A percentile compares a stretch with the other conserved stretches of the same genome.
Conservation (phyloP, 2,888 invertebrate genomes). For the Cylloceria caligata region DNA sequence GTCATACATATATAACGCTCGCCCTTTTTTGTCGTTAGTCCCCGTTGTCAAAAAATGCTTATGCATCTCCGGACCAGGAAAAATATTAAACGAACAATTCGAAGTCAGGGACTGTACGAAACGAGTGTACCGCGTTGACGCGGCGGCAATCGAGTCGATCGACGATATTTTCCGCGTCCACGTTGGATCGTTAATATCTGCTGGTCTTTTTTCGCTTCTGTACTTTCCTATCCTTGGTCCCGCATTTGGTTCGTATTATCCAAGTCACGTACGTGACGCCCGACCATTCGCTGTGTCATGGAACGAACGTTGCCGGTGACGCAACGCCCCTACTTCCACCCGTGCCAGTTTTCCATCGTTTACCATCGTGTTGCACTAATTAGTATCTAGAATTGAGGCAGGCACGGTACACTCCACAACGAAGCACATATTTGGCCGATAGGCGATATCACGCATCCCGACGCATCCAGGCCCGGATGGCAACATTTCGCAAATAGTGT, state of each 20-base stretch:
- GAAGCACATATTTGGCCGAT: constrained; percentile 51
- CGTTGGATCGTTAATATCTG: constrained; percentile 54
- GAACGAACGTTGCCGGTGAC: constrained; percentile 25
- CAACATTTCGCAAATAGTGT: constrained; percentile 28
- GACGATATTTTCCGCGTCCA: constrained; percentile 52
- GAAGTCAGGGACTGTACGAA: constrained; percentile 31
- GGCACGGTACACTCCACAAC: constrained; percentile 27
- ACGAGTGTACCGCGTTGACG: constrained; percentile 29
- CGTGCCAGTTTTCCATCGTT: constrained; percentile 29
- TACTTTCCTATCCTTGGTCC: neutral
- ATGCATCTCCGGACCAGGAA: constrained; percentile 50
- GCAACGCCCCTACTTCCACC: neutral
- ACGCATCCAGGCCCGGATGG: neutral
- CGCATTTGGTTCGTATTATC: constrained; percentile 23
- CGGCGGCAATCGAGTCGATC: constrained; percentile 33
- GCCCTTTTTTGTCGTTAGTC: constrained; percentile 16
- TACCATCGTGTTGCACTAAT: constrained; percentile 62
- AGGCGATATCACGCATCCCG: constrained; percentile 34
- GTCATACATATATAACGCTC: neutral
- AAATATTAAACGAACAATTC: constrained; percentile 65
- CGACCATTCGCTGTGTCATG: constrained; percentile 47
- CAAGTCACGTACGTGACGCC: constrained; percentile 31
- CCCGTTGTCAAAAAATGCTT: constrained; percentile 58
- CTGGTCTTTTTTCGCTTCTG: constrained; percentile 29
- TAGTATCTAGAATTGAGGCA: constrained; percentile 54